phyloP scores from a whole-genome alignment of 2,113 vertebrate genomes.

The Rhabdomys dilectus region DNA sequence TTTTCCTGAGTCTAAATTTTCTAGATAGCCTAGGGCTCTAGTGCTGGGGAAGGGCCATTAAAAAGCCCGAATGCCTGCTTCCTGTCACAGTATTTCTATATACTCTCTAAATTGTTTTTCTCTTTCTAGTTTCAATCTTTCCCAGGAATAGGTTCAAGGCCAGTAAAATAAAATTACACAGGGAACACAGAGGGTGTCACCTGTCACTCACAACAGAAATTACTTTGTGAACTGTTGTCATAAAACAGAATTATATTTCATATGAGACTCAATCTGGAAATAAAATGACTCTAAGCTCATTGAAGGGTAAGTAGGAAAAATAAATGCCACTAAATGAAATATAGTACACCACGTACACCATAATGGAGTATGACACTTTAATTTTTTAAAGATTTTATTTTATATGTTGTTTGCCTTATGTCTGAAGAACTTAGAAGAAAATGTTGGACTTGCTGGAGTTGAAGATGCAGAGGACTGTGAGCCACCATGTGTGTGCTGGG shows the following conservation, averaged over 20 bases:
- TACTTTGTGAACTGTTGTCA: conserved; percentile 53
- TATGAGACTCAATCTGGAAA: conserved; percentile 10
- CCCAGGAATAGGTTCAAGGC: background rate
- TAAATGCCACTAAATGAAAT: conserved; percentile 61
- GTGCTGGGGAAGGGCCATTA: background rate
- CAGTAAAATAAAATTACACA: conserved; percentile 51
- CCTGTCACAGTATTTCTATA: conserved; percentile 22
- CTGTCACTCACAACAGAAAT: conserved; percentile 57
- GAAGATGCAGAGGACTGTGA: background rate
- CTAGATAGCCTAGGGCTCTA: background rate
- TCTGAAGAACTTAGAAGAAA: background rate
- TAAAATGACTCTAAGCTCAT: conserved; percentile 45
- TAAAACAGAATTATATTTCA: conserved; percentile 44
- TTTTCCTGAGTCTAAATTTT: conserved; percentile 46
- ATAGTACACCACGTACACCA: background rate
- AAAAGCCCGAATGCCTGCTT: background rate
- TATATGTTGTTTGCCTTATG: background rate
- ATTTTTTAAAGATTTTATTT: background rate
- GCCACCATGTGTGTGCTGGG: background rate
- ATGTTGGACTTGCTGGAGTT: background rate
- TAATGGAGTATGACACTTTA: background rate
- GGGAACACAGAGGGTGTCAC: conserved; percentile 31
- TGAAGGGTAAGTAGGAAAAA: conserved; percentile 40
- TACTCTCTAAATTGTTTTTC: background rate
- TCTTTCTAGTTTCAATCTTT: conserved; percentile 37